Base-by-base conservation (phyloP, 1,140 invertebrate genomes). In the Dendroctonus valens region DNA sequence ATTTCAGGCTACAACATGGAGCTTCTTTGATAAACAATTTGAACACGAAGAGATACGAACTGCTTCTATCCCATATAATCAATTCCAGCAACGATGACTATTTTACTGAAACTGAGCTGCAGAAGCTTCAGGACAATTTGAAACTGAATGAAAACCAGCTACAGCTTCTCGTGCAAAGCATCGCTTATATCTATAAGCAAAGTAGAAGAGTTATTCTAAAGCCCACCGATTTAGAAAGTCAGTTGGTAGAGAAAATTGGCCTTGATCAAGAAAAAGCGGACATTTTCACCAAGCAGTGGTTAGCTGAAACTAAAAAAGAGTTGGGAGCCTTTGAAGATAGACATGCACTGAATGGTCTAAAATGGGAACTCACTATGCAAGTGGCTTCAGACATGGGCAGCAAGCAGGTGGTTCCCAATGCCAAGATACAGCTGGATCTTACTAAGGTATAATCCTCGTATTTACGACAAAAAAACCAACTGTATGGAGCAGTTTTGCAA, bases 251-350 rank as follows among this genome's bases (percentile, higher is more conserved):
- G 52, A 12, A 68, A 37, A 57, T 78, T 8, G 63, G 72, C 12
- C 69, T 78, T 11, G 52, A 70, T 37, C 12, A 59, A 8, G 70
- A 74, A 38, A 78, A 77, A 64, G 69, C 77, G 0, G 74, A 77
- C 65, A 71, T 70, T n/a, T 78, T 78, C 65, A 67, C 74, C 7
- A 76, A 74, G 58, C 15, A 73, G 41, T 78, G 76, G 76, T 71
- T 69, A 0, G 57, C 69, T 54, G 42, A 70, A 53, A 69, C 69
- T 8, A 75, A 75, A 41, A 55, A 63, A 41, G 68, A 75, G 42
- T 74, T 75, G 68, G 74, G 69, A 0, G 71, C 75, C 68, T 73
- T 78, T 41, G 70, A 75, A 50, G 73, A 72, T 44, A 61, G 67
- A 39, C 62, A 70, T 12, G 72, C 74, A 42, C 58, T 78, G 9